These are phyloP conservation scores for Eufriesea mexicana DNA, from an alignment of 1,140 invertebrate genomes.

Conservation along the genomic window DNA sequence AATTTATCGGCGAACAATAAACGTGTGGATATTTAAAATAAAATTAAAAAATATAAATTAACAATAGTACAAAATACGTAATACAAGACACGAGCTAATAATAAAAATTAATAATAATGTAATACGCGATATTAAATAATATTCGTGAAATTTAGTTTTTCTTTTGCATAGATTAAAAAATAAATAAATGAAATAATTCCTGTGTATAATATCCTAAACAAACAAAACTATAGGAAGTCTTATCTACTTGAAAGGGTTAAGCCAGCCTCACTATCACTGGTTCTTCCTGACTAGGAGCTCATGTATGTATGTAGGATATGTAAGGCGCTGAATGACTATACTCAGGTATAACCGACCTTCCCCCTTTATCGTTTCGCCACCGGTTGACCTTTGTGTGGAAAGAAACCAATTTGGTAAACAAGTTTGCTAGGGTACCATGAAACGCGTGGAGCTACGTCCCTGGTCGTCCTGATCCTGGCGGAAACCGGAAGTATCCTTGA, in stretches of 20 bases:
- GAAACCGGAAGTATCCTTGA: not conserved
- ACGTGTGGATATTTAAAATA: too few relatives aligned
- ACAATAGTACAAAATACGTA: too few relatives aligned
- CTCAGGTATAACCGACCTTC: not conserved
- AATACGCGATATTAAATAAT: too few relatives aligned
- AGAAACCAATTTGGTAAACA: slow-evolving; percentile 63
- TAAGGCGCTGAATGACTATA: not conserved
- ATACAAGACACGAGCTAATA: too few relatives aligned
- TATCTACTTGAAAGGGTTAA: not conserved
- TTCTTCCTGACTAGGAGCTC: not conserved
- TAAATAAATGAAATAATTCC: not conserved
- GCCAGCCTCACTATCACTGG: not conserved
- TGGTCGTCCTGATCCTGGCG: slow-evolving; percentile 7
- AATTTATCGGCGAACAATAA: too few relatives aligned
- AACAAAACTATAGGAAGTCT: not conserved
- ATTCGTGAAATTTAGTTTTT: too few relatives aligned
- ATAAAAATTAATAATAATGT: too few relatives aligned
- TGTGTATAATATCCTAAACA: not conserved
- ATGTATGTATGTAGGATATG: not conserved
- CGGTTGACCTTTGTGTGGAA: not conserved
- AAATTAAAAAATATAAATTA: too few relatives aligned
- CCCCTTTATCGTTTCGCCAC: slow-evolving; percentile 3
- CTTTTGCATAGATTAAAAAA: too few relatives aligned
- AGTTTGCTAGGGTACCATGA: slow-evolving; percentile 51
- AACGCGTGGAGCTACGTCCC: not conserved